Evolutionary conservation across 2,797 vertebrate genomes (phyloP), one percentile per base, ranked within the genome.

Genomic region (Poeciliopsis infans): DNA sequence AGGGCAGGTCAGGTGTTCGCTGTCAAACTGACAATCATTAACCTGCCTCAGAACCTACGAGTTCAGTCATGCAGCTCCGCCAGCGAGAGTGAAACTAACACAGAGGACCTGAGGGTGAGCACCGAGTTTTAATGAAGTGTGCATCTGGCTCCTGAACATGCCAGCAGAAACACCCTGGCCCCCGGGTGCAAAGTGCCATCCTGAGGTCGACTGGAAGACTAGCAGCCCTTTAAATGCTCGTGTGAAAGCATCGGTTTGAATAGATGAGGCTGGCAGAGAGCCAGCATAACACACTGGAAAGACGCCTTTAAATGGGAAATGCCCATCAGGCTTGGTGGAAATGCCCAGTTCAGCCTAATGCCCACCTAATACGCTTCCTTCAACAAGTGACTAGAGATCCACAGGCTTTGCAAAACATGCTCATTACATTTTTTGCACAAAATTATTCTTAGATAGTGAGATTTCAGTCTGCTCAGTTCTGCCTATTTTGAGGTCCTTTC

Each of bases 1-100:
- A 84, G 59, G 23, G 49, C 31, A 72, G 74, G 11, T 74, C 80
- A 85, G 81, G 80, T 77, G 84, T 74, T 8, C 78, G 74, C 49
- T 41, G 11, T 90, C 83, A 89, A 85, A 82, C 8, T 89, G 87
- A 88, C 86, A 89, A 85, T 75, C 75, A 81, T 80, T 88, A 69
- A 88, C 86, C 86, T 85, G 78, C 88, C 81, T 76, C 12, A 39
- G 74, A 80, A 83, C 16, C 57, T 61, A 33, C 93, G 83, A 81
- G 93, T 78, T 81, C 43, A 74, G 74, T 85, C 93, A 91, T 46
- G 91, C 72, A 91, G 36, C 41, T 70, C 10, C 77, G 41, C 49
- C 20, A 72, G 41, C 61, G 53, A 57, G 28, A 81, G 51, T 77
- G 23, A 68, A 86, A n/a, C 2, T 3, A 75, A 33, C 28, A 49